A percentile compares a stretch with the other conserved stretches of the same genome.
phyloP scores from a whole-genome alignment of 1,140 invertebrate genomes.

The Drosophila persimilis region DNA sequence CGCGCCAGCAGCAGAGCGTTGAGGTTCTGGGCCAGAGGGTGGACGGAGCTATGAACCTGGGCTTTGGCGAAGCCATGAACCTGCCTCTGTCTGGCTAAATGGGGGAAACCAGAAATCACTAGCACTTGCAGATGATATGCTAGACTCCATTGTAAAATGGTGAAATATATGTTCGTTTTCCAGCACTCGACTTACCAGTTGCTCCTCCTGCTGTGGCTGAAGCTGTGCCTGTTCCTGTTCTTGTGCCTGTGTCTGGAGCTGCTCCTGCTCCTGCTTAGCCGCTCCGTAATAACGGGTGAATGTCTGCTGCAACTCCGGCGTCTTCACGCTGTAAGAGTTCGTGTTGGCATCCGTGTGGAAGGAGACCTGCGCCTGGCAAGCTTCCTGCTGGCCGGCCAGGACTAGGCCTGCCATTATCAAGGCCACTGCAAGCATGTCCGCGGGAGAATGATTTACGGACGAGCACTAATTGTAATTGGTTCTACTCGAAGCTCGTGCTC shows the following conservation, averaged over 20 bases:
- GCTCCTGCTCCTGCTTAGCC: constrained; percentile 40
- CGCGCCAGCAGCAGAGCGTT: constrained; percentile 34
- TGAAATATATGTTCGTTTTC: constrained; percentile 8
- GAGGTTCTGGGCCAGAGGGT: constrained; percentile 52
- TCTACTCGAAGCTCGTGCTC: not conserved
- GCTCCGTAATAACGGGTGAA: constrained; percentile 75
- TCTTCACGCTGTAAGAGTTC: constrained; percentile 78
- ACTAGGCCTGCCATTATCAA: constrained; percentile 34
- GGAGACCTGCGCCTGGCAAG: constrained; percentile 69
- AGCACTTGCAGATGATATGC: too few relatives aligned
- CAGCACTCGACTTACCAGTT: constrained; percentile 44
- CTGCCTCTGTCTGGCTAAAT: not conserved
- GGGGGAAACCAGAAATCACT: not conserved
- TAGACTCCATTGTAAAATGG: not conserved
- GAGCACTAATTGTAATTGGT: constrained; percentile 37
- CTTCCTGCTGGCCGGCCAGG: constrained; percentile 38
- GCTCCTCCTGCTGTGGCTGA: constrained; percentile 31
- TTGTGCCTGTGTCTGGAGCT: constrained; percentile 35
- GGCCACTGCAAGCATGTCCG: constrained; percentile 40
- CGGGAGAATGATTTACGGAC: constrained; percentile 10
- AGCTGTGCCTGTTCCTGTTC: constrained; percentile 11
- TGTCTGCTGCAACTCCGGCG: constrained; percentile 74
- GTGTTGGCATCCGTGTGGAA: constrained; percentile 74
- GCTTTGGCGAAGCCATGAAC: constrained; percentile 58
- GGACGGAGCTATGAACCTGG: constrained; percentile 30